Percentiles rank a stretch among this genome's conserved stretches.
These are phyloP conservation scores for Syngnathus acus DNA, from an alignment of 2,797 vertebrate genomes.

Conservation along the genomic window DNA sequence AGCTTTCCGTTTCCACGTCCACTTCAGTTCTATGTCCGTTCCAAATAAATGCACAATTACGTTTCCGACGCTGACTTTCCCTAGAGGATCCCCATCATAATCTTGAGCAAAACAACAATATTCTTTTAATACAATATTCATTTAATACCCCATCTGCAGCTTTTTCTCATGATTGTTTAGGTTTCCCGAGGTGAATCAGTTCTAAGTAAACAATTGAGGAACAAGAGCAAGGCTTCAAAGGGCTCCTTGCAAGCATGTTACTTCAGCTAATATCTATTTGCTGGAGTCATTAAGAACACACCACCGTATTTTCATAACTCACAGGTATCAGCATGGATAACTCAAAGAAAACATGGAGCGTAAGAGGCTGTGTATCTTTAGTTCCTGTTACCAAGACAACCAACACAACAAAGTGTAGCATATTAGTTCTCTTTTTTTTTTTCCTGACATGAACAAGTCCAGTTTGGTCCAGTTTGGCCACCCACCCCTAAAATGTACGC, in stretches of 20 bases:
- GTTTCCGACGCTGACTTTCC: background rate
- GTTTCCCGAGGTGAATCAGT: slow-evolving; percentile 29
- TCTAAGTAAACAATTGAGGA: slow-evolving; percentile 15
- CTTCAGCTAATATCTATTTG: background rate
- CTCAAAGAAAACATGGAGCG: background rate
- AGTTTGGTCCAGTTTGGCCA: too few relatives aligned
- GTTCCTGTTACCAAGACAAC: background rate
- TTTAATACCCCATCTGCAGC: background rate
- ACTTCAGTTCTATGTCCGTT: background rate
- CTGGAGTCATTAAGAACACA: background rate
- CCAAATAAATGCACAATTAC: background rate
- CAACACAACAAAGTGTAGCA: background rate
- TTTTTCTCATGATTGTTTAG: background rate
- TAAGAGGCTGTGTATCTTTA: background rate
- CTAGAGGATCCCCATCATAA: background rate
- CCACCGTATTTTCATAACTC: background rate
- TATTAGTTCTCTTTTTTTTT: too few relatives aligned
- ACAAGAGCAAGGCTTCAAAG: background rate
- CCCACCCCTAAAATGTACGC: too few relatives aligned
- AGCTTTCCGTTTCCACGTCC: background rate
- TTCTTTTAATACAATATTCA: background rate
- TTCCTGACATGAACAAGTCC: background rate
- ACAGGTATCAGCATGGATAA: background rate
- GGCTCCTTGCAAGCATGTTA: background rate
- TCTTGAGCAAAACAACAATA: background rate